phyloP scores from a whole-genome alignment of 2,888 invertebrate genomes.

The Agonopterix heracliana region DNA sequence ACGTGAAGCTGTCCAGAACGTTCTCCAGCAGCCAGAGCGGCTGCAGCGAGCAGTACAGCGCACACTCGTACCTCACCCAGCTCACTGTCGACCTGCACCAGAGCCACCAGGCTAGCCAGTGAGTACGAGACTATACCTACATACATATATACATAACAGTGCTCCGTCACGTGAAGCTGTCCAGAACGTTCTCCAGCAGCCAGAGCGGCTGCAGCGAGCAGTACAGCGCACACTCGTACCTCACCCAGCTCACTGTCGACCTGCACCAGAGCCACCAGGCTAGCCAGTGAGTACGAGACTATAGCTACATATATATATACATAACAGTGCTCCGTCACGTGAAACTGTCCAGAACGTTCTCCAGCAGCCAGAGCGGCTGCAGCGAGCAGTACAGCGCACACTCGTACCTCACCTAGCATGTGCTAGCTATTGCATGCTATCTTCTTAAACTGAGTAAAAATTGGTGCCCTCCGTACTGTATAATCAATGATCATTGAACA shows the following conservation, averaged over 20 bases:
- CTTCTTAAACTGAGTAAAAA: too few species aligned
- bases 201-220: slow-evolving; percentile 38
- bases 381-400: too few species aligned
- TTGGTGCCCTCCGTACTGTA: too few species aligned
- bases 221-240: slow-evolving; percentile 64
- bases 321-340: too few species aligned
- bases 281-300: slow-evolving; percentile 32
- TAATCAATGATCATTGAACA: too few species aligned
- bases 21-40: slow-evolving; percentile 28
- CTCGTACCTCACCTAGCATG: too few species aligned
- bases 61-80: slow-evolving; percentile 73
- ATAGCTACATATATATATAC: neutral
- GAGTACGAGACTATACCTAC: slow-evolving; percentile 17
- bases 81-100: slow-evolving; percentile 67
- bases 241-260: slow-evolving; percentile 74
- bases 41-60: slow-evolving; percentile 48
- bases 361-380: too few species aligned
- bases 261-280: slow-evolving; percentile 53
- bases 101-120: slow-evolving; percentile 46
- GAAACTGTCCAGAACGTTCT: too few species aligned
- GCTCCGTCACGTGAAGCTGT: slow-evolving; percentile 78
- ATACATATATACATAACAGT: slow-evolving; percentile 48
- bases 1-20: slow-evolving; percentile 69
- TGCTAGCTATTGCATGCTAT: too few species aligned
- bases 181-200: slow-evolving; percentile 23